These are phyloP conservation scores for Schizopygopsis pylzovi DNA, from an alignment of 2,797 vertebrate species.

Conservation along the genomic window DNA sequence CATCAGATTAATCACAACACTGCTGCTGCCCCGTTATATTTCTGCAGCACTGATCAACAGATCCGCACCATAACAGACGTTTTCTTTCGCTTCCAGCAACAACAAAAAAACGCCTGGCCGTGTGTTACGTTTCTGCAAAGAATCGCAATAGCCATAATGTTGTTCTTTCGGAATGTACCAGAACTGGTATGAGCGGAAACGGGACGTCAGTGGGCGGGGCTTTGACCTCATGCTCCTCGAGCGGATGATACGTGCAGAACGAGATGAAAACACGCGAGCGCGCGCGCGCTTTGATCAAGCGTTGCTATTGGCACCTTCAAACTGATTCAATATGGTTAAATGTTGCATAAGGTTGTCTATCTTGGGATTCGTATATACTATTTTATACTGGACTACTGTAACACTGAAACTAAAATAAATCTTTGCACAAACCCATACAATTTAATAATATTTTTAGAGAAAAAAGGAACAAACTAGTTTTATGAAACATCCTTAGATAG, in stretches of 20 bases:
- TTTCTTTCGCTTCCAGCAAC: constrained; percentile 3
- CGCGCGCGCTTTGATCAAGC: neutral
- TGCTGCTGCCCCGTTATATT: neutral
- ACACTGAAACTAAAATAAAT: neutral
- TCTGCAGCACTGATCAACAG: neutral
- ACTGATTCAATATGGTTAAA: constrained; percentile 38
- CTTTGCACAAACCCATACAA: neutral
- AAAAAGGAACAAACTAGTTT: neutral
- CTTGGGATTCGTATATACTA: neutral
- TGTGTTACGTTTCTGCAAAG: constrained; percentile 42
- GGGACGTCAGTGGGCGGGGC: constrained; percentile 49
- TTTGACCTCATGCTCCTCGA: neutral
- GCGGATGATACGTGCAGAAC: constrained; percentile 30
- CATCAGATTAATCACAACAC: neutral
- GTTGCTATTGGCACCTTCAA: too few species aligned
- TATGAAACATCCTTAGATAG: neutral
- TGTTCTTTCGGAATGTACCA: constrained; percentile 53
- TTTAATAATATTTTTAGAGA: neutral
- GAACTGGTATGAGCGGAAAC: constrained; percentile 28
- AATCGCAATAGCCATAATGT: neutral
- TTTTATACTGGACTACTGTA: neutral
- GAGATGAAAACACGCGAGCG: neutral
- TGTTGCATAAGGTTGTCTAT: constrained; percentile 9
- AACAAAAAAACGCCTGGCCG: neutral
- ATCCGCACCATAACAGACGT: neutral